A percentile compares a stretch with the other conserved stretches of the same genome.
Conservation (phyloP, 1,140 invertebrate genomes). For the Penaeus indicus region DNA sequence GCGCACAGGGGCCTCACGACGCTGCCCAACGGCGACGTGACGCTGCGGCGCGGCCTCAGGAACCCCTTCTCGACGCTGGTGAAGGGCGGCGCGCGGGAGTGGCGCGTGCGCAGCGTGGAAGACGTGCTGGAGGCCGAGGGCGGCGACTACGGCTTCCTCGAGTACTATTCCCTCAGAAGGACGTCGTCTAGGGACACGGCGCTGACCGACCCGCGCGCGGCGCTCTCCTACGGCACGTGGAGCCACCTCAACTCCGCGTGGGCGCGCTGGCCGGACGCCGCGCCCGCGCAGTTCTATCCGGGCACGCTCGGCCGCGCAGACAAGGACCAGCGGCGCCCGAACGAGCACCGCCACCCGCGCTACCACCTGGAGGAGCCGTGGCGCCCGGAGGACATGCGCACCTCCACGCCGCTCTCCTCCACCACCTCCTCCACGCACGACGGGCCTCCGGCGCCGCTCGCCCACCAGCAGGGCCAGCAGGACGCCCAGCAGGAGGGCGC, state of each 20-base stretch:
- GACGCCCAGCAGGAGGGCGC: not conserved
- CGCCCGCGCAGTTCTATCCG: slow-evolving; percentile 49
- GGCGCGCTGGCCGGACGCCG: slow-evolving; percentile 31
- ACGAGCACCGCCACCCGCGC: slow-evolving; percentile 27
- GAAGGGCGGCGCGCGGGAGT: slow-evolving; percentile 27
- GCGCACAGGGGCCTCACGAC: not conserved
- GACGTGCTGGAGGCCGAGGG: slow-evolving; percentile 53
- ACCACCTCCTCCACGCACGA: not conserved
- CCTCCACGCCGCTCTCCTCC: slow-evolving; percentile 52
- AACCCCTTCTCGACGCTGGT: slow-evolving; percentile 50
- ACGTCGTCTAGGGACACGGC: slow-evolving; percentile 48
- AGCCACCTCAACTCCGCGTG: slow-evolving; percentile 36
- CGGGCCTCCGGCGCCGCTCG: not conserved
- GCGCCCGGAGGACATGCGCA: slow-evolving; percentile 50
- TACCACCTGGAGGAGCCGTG: slow-evolving; percentile 49
- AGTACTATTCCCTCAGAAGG: slow-evolving; percentile 57
- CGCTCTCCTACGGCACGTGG: slow-evolving; percentile 53
- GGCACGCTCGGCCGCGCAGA: slow-evolving; percentile 22
- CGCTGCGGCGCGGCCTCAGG: slow-evolving; percentile 29
- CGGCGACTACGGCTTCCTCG: slow-evolving; percentile 61
- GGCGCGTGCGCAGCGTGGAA: slow-evolving; percentile 54
- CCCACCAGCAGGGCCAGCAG: not conserved
- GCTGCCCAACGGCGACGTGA: slow-evolving; percentile 34
- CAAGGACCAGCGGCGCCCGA: slow-evolving; percentile 4
- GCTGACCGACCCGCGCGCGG: slow-evolving; percentile 33